phyloP scores from a whole-genome alignment of 2,888 invertebrate genomes.

The Cartodere bifasciata region DNA sequence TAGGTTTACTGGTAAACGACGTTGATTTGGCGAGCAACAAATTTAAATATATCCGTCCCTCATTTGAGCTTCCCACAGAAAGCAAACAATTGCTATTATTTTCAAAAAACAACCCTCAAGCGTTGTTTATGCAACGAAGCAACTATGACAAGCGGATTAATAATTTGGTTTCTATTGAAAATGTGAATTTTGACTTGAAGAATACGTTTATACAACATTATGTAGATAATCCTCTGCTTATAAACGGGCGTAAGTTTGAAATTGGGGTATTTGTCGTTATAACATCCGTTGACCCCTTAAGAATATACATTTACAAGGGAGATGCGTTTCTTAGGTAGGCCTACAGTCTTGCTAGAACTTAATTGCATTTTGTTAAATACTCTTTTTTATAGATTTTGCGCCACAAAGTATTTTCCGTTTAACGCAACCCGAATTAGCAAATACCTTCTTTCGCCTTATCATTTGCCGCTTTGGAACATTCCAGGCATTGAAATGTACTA shows the following conservation, averaged over 20 bases:
- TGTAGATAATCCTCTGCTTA: constrained; percentile 73
- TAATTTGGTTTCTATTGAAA: constrained; percentile 57
- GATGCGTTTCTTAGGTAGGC: no score
- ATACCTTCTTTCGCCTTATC: no score
- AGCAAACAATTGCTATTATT: constrained; percentile 58
- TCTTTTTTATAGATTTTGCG: no score
- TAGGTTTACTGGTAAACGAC: constrained; percentile 87
- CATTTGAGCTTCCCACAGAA: constrained; percentile 75
- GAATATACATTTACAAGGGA: constrained; percentile 79
- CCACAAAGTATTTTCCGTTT: no score
- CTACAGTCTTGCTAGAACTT: no score
- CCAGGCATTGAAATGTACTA: no score
- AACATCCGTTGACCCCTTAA: constrained; percentile 80
- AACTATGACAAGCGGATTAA: constrained; percentile 82
- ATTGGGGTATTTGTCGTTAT: constrained; percentile 88
- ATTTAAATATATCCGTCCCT: constrained; percentile 70
- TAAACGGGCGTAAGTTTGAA: constrained; percentile 93
- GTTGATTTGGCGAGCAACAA: constrained; percentile 71
- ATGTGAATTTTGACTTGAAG: constrained; percentile 54
- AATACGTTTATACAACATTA: constrained; percentile 87
- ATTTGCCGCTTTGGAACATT: no score
- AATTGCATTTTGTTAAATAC: no score
- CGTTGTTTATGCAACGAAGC: constrained; percentile 80
- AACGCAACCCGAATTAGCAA: no score
- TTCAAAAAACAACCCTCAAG: constrained; percentile 49